These are phyloP conservation scores for Panagrolaimus sp. DNA, from an alignment of 1,140 invertebrate genomes.

Conservation along the genomic window DNA sequence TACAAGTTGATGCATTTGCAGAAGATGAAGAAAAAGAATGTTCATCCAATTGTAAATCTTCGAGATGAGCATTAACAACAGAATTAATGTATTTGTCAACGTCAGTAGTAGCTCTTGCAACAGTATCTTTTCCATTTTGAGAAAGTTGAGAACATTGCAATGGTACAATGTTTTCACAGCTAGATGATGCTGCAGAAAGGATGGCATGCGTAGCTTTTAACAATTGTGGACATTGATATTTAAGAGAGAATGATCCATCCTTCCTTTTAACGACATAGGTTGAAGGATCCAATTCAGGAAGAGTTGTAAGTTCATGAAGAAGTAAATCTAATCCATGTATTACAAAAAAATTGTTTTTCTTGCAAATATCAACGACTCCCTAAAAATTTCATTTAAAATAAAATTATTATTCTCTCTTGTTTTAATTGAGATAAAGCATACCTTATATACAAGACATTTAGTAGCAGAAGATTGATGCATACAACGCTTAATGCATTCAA, in stretches of 20 bases:
- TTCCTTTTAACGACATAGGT: not conserved
- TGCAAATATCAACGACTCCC: slow-evolving; percentile 2
- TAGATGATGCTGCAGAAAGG: not conserved
- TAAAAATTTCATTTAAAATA: too few species aligned
- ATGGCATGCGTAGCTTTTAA: not conserved
- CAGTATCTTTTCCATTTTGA: not conserved
- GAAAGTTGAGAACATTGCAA: not conserved
- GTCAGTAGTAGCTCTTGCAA: not conserved
- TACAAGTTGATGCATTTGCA: not conserved
- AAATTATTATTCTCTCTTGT: too few species aligned
- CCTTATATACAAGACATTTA: not conserved
- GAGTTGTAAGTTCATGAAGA: not conserved
- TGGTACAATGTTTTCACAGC: not conserved
- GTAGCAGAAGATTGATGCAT: not conserved
- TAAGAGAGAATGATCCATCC: not conserved
- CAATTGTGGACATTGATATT: not conserved
- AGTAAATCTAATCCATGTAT: not conserved
- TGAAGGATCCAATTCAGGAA: not conserved
- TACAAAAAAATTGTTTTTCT: not conserved
- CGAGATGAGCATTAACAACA: not conserved
- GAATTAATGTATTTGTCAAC: not conserved
- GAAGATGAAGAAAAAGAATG: too few species aligned
- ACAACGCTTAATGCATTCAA: slow-evolving; percentile 3
- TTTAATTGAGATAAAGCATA: not conserved
- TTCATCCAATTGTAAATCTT: not conserved